Conservation (phyloP, 2,888 invertebrate species). For the Bursaphelenchus okinawaensis region DNA sequence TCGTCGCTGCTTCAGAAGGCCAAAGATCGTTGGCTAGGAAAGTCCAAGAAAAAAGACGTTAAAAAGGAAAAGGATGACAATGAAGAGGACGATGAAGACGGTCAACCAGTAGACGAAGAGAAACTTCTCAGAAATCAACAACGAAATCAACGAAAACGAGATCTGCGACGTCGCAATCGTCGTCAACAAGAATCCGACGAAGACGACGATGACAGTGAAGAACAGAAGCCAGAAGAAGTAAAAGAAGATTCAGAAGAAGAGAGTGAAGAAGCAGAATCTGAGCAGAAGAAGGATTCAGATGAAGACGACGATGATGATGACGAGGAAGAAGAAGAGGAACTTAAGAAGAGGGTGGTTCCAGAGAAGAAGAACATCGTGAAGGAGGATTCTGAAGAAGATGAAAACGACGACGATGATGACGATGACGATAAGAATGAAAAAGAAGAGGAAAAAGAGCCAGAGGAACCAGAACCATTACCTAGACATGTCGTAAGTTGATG, state of each 20-base stretch:
- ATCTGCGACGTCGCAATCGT: not conserved
- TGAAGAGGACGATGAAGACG: constrained; percentile 19
- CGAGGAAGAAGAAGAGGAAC: constrained; percentile 27
- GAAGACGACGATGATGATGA: constrained; percentile 13
- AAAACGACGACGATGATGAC: constrained; percentile 21
- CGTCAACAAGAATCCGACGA: not conserved
- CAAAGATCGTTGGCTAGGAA: not conserved
- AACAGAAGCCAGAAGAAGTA: not conserved
- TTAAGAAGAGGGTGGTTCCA: not conserved
- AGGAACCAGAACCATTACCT: constrained; percentile 10
- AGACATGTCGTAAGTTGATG: constrained; percentile 8
- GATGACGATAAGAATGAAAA: constrained; percentile 22
- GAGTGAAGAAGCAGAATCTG: constrained; percentile 15
- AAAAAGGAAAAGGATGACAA: constrained; percentile 23
- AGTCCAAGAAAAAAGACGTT: not conserved
- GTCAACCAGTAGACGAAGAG: constrained; percentile 9
- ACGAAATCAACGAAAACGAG: constrained; percentile 16
- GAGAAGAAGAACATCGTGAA: constrained; percentile 11
- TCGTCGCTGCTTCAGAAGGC: constrained; percentile 11
- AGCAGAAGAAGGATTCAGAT: constrained; percentile 22
- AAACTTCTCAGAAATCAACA: constrained; percentile 8
- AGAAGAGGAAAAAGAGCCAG: constrained; percentile 13
- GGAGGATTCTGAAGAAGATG: constrained; percentile 12
- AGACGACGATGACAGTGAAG: constrained; percentile 18
- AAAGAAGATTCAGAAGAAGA: not conserved